A percentile compares a stretch with the other conserved stretches of the same genome.
phyloP scores from a whole-genome alignment of 2,888 invertebrate genomes.

The Drosophila seclusa region DNA sequence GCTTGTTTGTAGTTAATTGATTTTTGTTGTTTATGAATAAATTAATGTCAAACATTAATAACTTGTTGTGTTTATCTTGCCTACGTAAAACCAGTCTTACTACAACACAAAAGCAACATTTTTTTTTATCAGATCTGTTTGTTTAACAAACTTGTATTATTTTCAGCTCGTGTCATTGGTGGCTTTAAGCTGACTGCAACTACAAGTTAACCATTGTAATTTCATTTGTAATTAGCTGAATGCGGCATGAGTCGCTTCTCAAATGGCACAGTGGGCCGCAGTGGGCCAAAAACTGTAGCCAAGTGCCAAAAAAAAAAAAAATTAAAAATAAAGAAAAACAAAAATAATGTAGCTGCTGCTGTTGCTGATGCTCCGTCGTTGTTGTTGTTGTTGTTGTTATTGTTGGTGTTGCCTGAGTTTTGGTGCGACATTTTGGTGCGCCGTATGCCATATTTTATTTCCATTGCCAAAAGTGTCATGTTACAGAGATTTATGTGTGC shows the following conservation, averaged over 20 bases:
- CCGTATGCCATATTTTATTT: constrained; percentile 84
- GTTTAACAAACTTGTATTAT: background rate
- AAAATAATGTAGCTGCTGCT: constrained; percentile 23
- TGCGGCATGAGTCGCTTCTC: constrained; percentile 62
- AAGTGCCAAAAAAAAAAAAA: constrained; percentile 45
- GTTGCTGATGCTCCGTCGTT: constrained; percentile 24
- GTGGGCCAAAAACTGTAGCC: constrained; percentile 36
- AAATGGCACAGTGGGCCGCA: constrained; percentile 67
- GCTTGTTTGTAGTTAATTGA: background rate
- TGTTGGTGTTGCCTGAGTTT: constrained; percentile 49
- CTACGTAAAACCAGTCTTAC: background rate
- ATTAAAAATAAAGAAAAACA: background rate
- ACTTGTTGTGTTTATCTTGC: background rate
- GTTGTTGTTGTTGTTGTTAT: constrained; percentile 26
- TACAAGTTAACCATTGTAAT: constrained; percentile 65
- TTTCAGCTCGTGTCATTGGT: constrained; percentile 47
- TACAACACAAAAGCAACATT: background rate
- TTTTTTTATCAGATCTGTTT: background rate
- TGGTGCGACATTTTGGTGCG: constrained; percentile 82
- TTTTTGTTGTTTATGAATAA: background rate
- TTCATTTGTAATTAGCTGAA: constrained; percentile 78
- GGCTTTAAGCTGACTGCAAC: constrained; percentile 24
- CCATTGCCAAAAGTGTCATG: constrained; percentile 85
- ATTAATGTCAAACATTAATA: background rate
- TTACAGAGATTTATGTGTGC: constrained; percentile 84